phyloP scores from a whole-genome alignment of 2,113 vertebrate species.

The Ivindomyrus marchei region DNA sequence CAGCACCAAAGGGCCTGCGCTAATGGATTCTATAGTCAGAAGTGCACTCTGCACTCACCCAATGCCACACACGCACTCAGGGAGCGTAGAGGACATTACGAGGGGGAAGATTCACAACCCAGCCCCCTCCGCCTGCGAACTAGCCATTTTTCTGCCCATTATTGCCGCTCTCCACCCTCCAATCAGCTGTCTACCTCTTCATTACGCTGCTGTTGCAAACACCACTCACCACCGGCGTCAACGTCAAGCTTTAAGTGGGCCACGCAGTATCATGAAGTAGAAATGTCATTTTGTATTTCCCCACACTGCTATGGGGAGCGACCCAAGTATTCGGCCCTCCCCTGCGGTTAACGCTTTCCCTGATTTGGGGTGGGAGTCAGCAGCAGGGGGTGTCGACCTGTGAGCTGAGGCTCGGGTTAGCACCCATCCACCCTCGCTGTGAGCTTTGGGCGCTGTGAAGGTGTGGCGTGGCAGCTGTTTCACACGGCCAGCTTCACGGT shows the following conservation, averaged over 20 bases:
- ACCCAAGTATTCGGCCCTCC: neutral
- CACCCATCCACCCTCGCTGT: neutral
- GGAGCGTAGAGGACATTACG: neutral
- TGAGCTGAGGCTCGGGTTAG: neutral
- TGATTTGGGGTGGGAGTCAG: neutral
- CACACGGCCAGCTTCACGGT: neutral
- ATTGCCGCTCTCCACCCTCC: neutral
- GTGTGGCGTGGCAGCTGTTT: neutral
- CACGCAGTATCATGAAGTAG: neutral
- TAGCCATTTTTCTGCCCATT: neutral
- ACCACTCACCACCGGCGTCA: neutral
- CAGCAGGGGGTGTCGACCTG: neutral
- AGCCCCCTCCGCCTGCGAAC: neutral
- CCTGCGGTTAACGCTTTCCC: neutral
- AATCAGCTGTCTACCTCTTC: conserved; percentile 7
- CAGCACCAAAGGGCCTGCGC: neutral
- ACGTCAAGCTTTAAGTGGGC: neutral
- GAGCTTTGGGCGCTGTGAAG: neutral
- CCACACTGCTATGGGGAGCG: neutral
- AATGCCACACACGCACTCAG: neutral
- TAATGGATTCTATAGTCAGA: neutral
- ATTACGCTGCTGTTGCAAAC: neutral
- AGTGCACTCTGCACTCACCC: neutral
- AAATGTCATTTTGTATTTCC: neutral
- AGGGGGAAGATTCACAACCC: neutral